Conservation (phyloP, 2,888 invertebrate species). For the Conus canariensis region DNA sequence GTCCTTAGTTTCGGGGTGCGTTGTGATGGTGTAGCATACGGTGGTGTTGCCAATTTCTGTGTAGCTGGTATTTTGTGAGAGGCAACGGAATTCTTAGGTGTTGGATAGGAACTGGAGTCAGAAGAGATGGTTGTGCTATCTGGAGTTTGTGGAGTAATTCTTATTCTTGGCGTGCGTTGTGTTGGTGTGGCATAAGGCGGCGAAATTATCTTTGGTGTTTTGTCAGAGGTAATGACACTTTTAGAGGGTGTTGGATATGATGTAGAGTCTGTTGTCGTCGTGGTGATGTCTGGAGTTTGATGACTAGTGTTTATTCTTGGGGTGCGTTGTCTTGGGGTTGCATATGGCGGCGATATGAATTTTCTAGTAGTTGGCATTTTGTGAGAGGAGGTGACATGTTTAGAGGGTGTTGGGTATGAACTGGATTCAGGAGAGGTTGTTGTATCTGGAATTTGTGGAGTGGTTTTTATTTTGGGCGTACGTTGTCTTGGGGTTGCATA, state of each 20-base stretch:
- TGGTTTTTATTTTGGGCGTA: no score
- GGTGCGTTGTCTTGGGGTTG: background rate
- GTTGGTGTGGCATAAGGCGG: background rate
- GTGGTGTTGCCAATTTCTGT: background rate
- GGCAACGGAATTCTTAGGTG: no score
- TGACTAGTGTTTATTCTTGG: background rate
- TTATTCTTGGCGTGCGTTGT: background rate
- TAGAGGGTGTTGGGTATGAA: background rate
- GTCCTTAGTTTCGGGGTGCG: background rate
- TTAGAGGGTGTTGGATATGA: background rate
- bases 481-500: background rate
- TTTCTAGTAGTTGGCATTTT: background rate
- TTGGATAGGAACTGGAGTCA: no score
- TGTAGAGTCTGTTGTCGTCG: background rate
- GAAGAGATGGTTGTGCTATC: no score
- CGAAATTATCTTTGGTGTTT: background rate
- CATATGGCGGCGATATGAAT: background rate
- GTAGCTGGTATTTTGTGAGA: background rate
- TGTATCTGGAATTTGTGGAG: background rate
- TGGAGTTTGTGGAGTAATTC: no score
- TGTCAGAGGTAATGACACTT: background rate
- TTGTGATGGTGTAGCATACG: background rate
- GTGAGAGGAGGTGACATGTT: background rate
- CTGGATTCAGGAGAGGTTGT: background rate
- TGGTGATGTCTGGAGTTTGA: background rate